A percentile compares a stretch with the other conserved stretches of the same genome.
phyloP scores from a whole-genome alignment of 2,797 vertebrate species.

The Esox lucius region DNA sequence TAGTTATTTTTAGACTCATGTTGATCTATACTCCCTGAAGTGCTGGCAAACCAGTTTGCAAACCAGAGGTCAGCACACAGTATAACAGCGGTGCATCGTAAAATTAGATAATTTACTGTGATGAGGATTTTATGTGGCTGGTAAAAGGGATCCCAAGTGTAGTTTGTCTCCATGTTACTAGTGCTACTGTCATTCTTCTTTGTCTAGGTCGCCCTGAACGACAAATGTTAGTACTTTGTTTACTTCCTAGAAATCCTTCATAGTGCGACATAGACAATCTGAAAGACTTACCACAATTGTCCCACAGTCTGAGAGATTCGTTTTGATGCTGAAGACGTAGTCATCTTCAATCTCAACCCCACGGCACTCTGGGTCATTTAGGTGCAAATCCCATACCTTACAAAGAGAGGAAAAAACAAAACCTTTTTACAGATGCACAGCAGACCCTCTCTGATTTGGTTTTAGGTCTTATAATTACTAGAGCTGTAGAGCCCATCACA shows the following conservation, averaged over 20 bases:
- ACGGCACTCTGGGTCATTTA: conserved; percentile 70
- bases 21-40: conserved; percentile 11
- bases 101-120: conserved; percentile 55
- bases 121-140: conserved; percentile 45
- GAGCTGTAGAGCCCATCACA: not conserved
- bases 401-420: conserved; percentile 26
- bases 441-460: not conserved
- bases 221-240: conserved; percentile 50
- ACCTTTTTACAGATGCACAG: not conserved
- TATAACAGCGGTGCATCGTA: conserved; percentile 44
- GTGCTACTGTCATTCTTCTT: conserved; percentile 33
- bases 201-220: conserved; percentile 49
- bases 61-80: conserved; percentile 31
- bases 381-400: conserved; percentile 78
- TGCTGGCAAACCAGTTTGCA: not conserved
- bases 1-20: conserved; percentile 17
- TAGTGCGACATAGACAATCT: not conserved
- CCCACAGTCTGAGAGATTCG: conserved; percentile 72
- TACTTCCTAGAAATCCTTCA: conserved; percentile 24
- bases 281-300: conserved; percentile 62
- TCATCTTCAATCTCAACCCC: conserved; percentile 65
- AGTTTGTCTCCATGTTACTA: conserved; percentile 50
- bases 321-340: conserved; percentile 78
- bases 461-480: not conserved
- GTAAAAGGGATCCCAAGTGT: conserved; percentile 35